phyloP scores from a whole-genome alignment of 1,140 invertebrate species.

The Euura saliciscinereae region DNA sequence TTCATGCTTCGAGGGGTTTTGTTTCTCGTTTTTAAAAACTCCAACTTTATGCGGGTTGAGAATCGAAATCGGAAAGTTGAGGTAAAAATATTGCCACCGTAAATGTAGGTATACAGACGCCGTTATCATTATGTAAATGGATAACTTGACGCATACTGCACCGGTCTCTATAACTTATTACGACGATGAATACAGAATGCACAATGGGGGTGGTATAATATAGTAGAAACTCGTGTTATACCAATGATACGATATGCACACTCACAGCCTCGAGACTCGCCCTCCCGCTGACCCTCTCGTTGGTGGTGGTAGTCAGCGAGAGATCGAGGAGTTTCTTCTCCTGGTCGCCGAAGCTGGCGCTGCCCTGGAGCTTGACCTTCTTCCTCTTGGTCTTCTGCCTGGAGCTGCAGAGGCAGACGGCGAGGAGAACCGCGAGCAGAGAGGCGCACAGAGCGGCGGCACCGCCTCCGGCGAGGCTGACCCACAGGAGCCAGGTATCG shows the following conservation, averaged over 20 bases:
- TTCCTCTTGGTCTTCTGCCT: conserved; percentile 61
- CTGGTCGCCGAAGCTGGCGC: conserved; percentile 81
- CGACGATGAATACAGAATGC: too few species aligned
- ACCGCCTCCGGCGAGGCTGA: conserved; percentile 63
- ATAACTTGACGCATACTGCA: too few species aligned
- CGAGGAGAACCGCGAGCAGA: conserved; percentile 59
- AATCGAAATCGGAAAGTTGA: too few species aligned
- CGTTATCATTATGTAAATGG: too few species aligned
- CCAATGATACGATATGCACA: not conserved
- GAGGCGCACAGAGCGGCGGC: conserved; percentile 57
- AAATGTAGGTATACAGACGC: too few species aligned
- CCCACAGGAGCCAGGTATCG: conserved; percentile 65
- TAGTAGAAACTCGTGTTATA: too few species aligned
- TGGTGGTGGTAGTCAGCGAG: conserved; percentile 76
- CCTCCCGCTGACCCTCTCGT: conserved; percentile 51
- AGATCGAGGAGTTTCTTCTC: conserved; percentile 83
- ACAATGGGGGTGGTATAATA: too few species aligned
- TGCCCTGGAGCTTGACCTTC: conserved; percentile 71
- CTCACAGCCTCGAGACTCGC: conserved; percentile 63
- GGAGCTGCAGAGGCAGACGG: conserved; percentile 64
- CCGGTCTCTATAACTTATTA: too few species aligned
- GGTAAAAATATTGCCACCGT: too few species aligned
- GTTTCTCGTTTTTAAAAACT: too few species aligned
- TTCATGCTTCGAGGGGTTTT: too few species aligned
- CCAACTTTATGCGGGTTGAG: too few species aligned